These are phyloP conservation scores for rabbit (Oryctolagus cuniculus) DNA, from an alignment of 2,113 vertebrate genomes.

Conservation along the genomic window DNA sequence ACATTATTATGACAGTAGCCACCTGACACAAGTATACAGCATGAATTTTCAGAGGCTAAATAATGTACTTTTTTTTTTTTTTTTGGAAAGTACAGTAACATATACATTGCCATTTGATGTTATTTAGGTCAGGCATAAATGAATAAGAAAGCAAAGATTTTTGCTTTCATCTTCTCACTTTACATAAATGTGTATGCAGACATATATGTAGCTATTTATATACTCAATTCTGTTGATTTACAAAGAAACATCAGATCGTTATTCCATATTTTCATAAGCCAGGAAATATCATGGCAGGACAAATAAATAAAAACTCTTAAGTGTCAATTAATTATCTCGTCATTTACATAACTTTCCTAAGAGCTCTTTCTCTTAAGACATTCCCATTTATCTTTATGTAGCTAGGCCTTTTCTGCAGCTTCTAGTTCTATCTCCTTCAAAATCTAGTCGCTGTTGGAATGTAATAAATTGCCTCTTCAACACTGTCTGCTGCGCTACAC, in stretches of 20 bases:
- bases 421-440: constrained; percentile 55
- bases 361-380: neutral
- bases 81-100: neutral
- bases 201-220: neutral
- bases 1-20: neutral
- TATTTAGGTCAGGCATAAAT: neutral
- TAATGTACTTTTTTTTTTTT: neutral
- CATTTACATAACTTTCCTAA: constrained; percentile 38
- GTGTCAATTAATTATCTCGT: constrained; percentile 58
- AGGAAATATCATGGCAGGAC: neutral
- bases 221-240: constrained; percentile 10
- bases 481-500: neutral
- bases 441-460: constrained; percentile 48
- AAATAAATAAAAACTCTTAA: constrained; percentile 56
- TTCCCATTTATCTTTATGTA: constrained; percentile 38
- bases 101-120: neutral
- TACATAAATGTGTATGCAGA: neutral
- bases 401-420: neutral
- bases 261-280: constrained; percentile 37
- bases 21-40: neutral
- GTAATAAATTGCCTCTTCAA: constrained; percentile 23
- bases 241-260: constrained; percentile 40
- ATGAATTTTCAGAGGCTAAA: neutral
- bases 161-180: neutral
- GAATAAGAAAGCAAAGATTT: constrained; percentile 28